Evolutionary conservation across 2,113 vertebrate species (phyloP).

Genomic region (Indicator maculatus): DNA sequence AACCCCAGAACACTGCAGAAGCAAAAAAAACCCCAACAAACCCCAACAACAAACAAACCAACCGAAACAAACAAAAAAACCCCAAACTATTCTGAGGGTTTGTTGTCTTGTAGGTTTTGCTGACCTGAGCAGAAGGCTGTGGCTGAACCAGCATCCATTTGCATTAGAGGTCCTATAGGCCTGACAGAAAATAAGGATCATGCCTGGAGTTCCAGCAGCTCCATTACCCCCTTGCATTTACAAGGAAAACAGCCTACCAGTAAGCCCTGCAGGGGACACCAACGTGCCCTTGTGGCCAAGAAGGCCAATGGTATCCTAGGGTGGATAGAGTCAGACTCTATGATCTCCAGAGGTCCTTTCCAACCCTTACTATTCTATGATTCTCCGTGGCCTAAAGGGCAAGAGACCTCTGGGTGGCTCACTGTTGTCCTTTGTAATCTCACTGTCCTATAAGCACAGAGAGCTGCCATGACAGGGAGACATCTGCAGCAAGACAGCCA

Average conservation of each 20-base stretch:
- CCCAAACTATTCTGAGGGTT: background rate
- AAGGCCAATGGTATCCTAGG: too few species aligned
- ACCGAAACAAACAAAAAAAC: too few species aligned
- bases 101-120: background rate
- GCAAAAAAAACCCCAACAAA: background rate
- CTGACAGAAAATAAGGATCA: background rate
- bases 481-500: background rate
- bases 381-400: background rate
- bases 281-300: too few species aligned
- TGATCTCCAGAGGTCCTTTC: too few species aligned
- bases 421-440: background rate
- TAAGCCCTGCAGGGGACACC: too few species aligned
- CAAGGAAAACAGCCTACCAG: background rate
- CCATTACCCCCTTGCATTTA: fast-evolving
- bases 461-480: background rate
- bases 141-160: background rate
- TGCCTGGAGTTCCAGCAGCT: fast-evolving
- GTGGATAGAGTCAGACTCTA: too few species aligned
- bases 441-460: fast-evolving
- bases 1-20: background rate
- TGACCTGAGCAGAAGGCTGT: background rate
- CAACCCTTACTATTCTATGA: too few species aligned
- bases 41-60: too few species aligned
- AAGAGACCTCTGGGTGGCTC: background rate
- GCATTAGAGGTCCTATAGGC: background rate